Evolutionary conservation across 2,888 invertebrate species (phyloP).

Genomic region (Dynastes grantii): DNA sequence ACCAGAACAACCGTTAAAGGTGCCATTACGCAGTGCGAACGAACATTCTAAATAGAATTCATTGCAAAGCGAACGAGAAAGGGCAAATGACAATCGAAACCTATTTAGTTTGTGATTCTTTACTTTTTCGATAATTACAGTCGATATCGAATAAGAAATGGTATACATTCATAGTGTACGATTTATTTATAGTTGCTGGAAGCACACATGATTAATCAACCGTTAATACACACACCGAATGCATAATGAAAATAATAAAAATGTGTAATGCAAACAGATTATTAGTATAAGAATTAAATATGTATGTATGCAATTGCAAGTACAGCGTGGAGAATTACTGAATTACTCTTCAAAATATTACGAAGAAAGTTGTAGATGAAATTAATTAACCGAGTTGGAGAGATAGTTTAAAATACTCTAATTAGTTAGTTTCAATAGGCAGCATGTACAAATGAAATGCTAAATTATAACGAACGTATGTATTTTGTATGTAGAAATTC

Average conservation of each 20-base stretch:
- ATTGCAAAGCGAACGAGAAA: constrained; percentile 3
- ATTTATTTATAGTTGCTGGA: constrained; percentile 18
- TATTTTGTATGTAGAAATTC: no score
- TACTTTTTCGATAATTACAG: constrained; percentile 16
- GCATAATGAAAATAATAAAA: constrained; percentile 5
- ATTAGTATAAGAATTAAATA: constrained; percentile 6
- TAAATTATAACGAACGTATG: no score
- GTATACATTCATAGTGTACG: background rate
- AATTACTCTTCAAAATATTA: no score
- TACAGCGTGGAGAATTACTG: no score
- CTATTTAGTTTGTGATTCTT: background rate
- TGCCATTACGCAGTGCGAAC: constrained; percentile 35
- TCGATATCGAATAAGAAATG: background rate
- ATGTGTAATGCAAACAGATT: constrained; percentile 27
- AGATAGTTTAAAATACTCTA: no score
- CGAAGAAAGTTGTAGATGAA: no score
- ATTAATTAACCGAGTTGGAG: no score
- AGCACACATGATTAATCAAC: constrained; percentile 38
- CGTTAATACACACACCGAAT: constrained; percentile 11
- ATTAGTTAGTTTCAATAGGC: no score
- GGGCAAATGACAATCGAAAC: constrained; percentile 1
- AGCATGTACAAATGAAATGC: no score
- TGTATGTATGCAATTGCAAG: no score
- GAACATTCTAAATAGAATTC: constrained; percentile 27
- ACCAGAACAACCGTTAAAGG: constrained; percentile 33